phyloP scores from a whole-genome alignment of 2,797 vertebrate genomes.

The Alfaro cultratus region DNA sequence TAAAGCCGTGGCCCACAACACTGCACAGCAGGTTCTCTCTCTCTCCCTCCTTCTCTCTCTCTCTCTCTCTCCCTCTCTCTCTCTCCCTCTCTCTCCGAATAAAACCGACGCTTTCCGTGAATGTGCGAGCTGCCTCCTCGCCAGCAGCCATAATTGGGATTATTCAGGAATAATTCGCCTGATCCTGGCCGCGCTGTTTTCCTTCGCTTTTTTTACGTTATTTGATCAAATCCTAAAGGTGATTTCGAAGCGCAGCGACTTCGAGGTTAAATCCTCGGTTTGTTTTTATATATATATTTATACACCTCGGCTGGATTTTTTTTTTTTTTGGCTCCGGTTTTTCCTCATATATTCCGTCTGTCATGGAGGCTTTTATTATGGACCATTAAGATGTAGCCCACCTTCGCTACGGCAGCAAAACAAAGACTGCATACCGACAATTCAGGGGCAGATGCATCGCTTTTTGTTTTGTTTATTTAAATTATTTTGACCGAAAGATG shows the following conservation, averaged over 20 bases:
- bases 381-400: constrained; percentile 69
- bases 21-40: constrained; percentile 51
- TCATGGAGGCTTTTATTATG: constrained; percentile 63
- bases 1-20: constrained; percentile 45
- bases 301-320: constrained; percentile 49
- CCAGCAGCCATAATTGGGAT: constrained; percentile 81
- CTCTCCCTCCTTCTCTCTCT: constrained; percentile 36
- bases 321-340: neutral
- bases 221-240: neutral
- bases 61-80: neutral
- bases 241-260: constrained; percentile 35
- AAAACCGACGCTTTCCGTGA: constrained; percentile 75
- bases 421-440: constrained; percentile 70
- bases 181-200: constrained; percentile 57
- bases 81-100: constrained; percentile 59
- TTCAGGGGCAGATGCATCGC: constrained; percentile 54
- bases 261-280: constrained; percentile 47
- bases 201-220: neutral
- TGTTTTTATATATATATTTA: neutral
- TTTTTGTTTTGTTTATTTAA: constrained; percentile 10
- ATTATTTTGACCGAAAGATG: constrained; percentile 51
- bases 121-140: constrained; percentile 73
- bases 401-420: constrained; percentile 70
- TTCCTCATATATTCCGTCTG: constrained; percentile 40
- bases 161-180: constrained; percentile 77